These are phyloP conservation scores for Chiridota heheva DNA, from an alignment of 35 echinoderm and acorn worm genomes.

Conservation along the genomic window DNA sequence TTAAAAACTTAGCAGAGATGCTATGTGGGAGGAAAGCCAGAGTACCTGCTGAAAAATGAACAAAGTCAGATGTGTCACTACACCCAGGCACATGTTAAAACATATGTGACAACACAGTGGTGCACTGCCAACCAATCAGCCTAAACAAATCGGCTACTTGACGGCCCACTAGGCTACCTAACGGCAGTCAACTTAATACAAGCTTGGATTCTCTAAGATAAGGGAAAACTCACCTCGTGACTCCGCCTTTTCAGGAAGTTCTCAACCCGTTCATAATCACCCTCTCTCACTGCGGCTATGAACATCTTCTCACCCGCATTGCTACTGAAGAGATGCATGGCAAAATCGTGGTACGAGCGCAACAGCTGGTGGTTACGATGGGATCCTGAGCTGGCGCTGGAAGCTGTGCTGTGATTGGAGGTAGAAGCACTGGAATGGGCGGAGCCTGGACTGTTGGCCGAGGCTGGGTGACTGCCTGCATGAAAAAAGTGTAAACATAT, in stretches of 20 bases:
- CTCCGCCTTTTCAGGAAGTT: conserved; percentile 75
- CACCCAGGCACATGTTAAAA: too few relatives aligned
- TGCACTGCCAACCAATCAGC: not conserved
- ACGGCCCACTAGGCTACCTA: not conserved
- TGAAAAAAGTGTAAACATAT: too few relatives aligned
- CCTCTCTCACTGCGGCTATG: conserved; percentile 64
- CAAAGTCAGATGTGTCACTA: too few relatives aligned
- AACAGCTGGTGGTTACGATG: conserved; percentile 83
- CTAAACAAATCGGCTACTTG: not conserved
- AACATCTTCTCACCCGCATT: conserved; percentile 72
- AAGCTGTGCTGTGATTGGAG: not conserved
- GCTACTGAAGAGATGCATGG: conserved; percentile 93
- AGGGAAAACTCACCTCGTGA: conserved; percentile 76
- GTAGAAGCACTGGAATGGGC: conserved; percentile 12
- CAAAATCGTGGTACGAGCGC: conserved; percentile 91
- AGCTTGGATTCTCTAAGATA: too few relatives aligned
- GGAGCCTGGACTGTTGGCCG: conserved; percentile 7
- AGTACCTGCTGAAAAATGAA: too few relatives aligned
- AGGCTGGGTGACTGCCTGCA: too few relatives aligned
- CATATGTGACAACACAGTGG: too few relatives aligned
- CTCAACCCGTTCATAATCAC: conserved; percentile 71
- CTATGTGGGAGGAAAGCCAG: too few relatives aligned
- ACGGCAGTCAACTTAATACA: not conserved
- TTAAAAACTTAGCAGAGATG: too few relatives aligned
- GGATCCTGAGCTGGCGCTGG: conserved; percentile 57